Evolutionary conservation across 2,888 invertebrate genomes (phyloP).

Genomic region (Myopa testacea): DNA sequence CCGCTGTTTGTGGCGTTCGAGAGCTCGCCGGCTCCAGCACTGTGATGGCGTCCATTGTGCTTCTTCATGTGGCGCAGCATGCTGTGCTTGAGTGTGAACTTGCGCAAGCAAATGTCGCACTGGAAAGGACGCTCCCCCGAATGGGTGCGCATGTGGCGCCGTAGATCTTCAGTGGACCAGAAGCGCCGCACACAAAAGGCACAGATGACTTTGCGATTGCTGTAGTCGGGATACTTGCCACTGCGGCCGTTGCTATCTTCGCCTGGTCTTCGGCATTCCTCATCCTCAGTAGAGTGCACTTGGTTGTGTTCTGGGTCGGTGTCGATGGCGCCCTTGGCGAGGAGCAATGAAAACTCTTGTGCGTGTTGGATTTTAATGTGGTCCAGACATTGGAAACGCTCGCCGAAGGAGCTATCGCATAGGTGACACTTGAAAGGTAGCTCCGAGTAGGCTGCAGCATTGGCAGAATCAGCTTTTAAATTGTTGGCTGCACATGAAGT

Average conservation of each 20-base stretch:
- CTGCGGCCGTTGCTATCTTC: constrained; percentile 72
- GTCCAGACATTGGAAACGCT: constrained; percentile 82
- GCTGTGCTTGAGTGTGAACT: constrained; percentile 93
- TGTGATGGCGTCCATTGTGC: constrained; percentile 76
- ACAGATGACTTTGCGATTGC: constrained; percentile 89
- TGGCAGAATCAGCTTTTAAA: constrained; percentile 12
- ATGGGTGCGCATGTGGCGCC: constrained; percentile 94
- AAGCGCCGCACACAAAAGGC: constrained; percentile 93
- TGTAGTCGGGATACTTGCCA: constrained; percentile 87
- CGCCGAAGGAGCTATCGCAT: constrained; percentile 87
- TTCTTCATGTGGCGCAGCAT: constrained; percentile 94
- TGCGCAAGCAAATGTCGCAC: constrained; percentile 87
- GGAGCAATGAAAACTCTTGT: constrained; percentile 83
- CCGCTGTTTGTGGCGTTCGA: constrained; percentile 57
- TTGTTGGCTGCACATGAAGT: constrained; percentile 17
- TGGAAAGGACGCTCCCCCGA: constrained; percentile 92
- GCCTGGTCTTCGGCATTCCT: constrained; percentile 74
- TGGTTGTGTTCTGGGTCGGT: constrained; percentile 65
- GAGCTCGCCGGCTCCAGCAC: constrained; percentile 49
- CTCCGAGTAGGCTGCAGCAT: constrained; percentile 70
- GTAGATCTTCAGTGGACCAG: constrained; percentile 94
- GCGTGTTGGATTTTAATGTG: constrained; percentile 83
- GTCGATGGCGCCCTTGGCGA: constrained; percentile 83
- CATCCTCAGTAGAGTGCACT: constrained; percentile 69
- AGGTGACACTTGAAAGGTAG: constrained; percentile 92